Evolutionary conservation across 2,888 invertebrate species (phyloP), one percentile per base, ranked within the genome.

Genomic region (Chymomyza procnemis): DNA sequence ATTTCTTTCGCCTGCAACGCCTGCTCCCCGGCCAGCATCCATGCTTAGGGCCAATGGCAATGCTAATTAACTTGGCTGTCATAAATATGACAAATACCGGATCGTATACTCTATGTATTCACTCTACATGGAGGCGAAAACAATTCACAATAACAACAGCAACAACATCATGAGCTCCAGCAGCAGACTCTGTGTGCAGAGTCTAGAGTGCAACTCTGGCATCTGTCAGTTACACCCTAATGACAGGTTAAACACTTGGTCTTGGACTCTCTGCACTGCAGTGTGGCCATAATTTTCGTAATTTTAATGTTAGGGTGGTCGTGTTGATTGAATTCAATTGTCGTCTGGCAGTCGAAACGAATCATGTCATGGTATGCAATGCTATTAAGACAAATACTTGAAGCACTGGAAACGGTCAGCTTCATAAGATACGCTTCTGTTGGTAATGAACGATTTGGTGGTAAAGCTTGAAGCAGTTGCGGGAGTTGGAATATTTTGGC

Each of bases 261-360:
- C 63, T 47, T 34, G 61, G 61, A 41, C 18, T 46, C 19, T 26
- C 48, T 62, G 56, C n/a, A n/a, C n/a, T n/a, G 58, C 41, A 66
- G 47, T 56, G 64, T 56, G 64, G 62, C 57, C 73, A 72, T 79
- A 80, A 84, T 85, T 84, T 84, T 78, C 63, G 64, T 85, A 84
- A 87, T 84, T 75, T 69, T 69, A 80, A n/a, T 74, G 75, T 86
- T 82, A 77, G 86, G 79, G 84, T 75, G 84, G 75, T 72, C 74
- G 64, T 66, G 83, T 85, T 84, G 83, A 87, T 83, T 82, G 87
- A 85, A 87, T 81, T 61, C 70, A 83, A 82, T 78, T 67, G 75
- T 61, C 67, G 75, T 61, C 67, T 64, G 71, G 65, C 70, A 72
- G 57, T 19, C 19, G 41, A 19, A 14, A 58, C 30, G 9, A 58